Percentiles rank a stretch among this genome's conserved stretches.
These are phyloP conservation scores for Salvelinus sp. DNA, from an alignment of 2,113 vertebrate genomes.

Conservation along the genomic window DNA sequence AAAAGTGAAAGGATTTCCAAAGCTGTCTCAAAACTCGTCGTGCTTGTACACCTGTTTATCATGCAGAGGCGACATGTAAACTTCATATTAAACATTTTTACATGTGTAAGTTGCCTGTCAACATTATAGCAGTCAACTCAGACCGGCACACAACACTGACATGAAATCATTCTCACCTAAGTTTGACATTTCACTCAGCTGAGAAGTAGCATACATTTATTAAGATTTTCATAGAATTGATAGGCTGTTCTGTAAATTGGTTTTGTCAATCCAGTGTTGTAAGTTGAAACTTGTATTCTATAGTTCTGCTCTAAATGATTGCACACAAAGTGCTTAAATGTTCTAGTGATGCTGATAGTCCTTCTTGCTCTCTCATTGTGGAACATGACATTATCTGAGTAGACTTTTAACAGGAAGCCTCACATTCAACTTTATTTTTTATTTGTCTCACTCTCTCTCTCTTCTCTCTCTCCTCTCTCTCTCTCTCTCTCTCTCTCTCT, in stretches of 20 bases:
- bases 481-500: constrained; percentile 20
- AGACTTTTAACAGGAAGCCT: not conserved
- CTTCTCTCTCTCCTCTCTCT: not conserved
- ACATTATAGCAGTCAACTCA: constrained; percentile 48
- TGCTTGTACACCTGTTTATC: constrained; percentile 52
- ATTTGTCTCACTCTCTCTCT: not conserved
- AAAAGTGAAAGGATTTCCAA: constrained; percentile 17
- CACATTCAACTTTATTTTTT: not conserved
- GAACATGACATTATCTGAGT: not conserved
- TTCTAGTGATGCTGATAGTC: not conserved
- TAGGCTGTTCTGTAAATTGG: constrained; percentile 56
- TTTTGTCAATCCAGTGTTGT: not conserved
- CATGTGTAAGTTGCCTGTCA: constrained; percentile 35
- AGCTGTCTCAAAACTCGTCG: constrained; percentile 17
- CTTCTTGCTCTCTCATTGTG: not conserved
- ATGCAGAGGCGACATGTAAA: constrained; percentile 42
- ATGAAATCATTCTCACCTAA: constrained; percentile 43
- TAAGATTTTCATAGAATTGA: constrained; percentile 63
- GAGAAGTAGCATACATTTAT: constrained; percentile 58
- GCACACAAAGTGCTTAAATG: constrained; percentile 43
- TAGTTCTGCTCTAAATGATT: constrained; percentile 49
- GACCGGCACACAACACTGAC: constrained; percentile 57
- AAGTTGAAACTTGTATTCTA: constrained; percentile 35
- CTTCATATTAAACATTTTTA: constrained; percentile 38
- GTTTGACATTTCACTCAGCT: constrained; percentile 67